Evolutionary conservation across 2,888 invertebrate species (phyloP).

Genomic region (Cactoblastis cactorum): DNA sequence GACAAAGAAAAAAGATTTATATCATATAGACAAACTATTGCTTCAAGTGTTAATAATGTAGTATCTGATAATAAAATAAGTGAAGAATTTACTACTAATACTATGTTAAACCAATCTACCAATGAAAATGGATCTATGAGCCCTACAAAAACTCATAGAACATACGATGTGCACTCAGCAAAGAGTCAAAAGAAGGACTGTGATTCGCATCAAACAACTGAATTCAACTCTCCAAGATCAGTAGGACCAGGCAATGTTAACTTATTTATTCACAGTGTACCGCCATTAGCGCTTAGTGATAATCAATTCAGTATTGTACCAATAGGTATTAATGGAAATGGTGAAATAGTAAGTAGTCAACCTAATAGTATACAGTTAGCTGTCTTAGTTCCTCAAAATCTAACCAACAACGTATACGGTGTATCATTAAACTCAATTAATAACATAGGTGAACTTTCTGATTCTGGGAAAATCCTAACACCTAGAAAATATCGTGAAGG

Average conservation of each 20-base stretch:
- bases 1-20: slow-evolving; percentile 80
- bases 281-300: slow-evolving; percentile 60
- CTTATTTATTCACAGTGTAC: slow-evolving; percentile 66
- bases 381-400: slow-evolving; percentile 77
- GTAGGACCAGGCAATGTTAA: slow-evolving; percentile 61
- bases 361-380: slow-evolving; percentile 79
- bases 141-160: slow-evolving; percentile 63
- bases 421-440: slow-evolving; percentile 64
- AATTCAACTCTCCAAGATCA: slow-evolving; percentile 68
- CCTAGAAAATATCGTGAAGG: slow-evolving; percentile 71
- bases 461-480: slow-evolving; percentile 58
- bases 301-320: slow-evolving; percentile 70
- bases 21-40: slow-evolving; percentile 46
- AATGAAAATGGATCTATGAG: slow-evolving; percentile 39
- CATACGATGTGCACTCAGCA: slow-evolving; percentile 64
- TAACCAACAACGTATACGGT: slow-evolving; percentile 62
- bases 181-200: slow-evolving; percentile 61
- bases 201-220: slow-evolving; percentile 60
- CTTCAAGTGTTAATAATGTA: slow-evolving; percentile 20
- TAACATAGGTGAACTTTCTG: slow-evolving; percentile 49
- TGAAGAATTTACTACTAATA: slow-evolving; percentile 30
- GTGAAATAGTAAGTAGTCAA: slow-evolving; percentile 60
- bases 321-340: slow-evolving; percentile 58
- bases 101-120: neutral
- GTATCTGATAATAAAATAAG: slow-evolving; percentile 37